Base-by-base conservation (phyloP, 1,140 invertebrate species). In the Brachionus rubens region DNA sequence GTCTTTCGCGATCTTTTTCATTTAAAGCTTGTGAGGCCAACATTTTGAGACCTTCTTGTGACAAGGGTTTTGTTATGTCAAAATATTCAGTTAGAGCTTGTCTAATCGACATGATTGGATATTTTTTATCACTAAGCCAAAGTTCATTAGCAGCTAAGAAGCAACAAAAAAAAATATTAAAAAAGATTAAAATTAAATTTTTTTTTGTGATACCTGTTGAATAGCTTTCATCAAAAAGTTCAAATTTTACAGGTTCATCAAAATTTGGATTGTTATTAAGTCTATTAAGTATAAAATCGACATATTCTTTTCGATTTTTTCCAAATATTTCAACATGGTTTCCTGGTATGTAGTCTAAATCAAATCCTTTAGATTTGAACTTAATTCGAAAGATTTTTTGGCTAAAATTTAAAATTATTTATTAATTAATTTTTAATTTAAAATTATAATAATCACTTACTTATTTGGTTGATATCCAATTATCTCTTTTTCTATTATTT, bases 281-380 rank as follows among this genome's bases (percentile, higher is more conserved):
- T 56, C 90, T 86, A 21, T 87, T 84, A 4, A 96, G 81, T 68
- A 95, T 88, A 16, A 88, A 89, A 43, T 94, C 89, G 0, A 97
- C 93, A 16, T 94, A 81, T 76, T 91, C 88, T 12, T 83, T 81
- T 47, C 89, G 85, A 83, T 98, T 97, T 76, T 89, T 89, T 0
- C 94, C 90, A 80, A 92, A 91, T 36, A 98, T 91, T 28, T 92
- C 94, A 4, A 96, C 88, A 83, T 98, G 94, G 85, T 98, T 94
- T 0, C 94, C 94, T 0, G 93, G 93, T 62, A 89, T 87, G 79
- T 95, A 88, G 78, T 41, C 82, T 80, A 30, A 41, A n/a, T 54
- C 77, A 76, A 4, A 77, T 77, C 16, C 79, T 78, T 28, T 80
- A 78, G 14, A 79, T 82, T 36, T 82, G 81, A 16, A 86, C 75